Evolutionary conservation across 2,113 vertebrate species (phyloP), one percentile per base, ranked within the genome.

Genomic region (Fregata magnificens): DNA sequence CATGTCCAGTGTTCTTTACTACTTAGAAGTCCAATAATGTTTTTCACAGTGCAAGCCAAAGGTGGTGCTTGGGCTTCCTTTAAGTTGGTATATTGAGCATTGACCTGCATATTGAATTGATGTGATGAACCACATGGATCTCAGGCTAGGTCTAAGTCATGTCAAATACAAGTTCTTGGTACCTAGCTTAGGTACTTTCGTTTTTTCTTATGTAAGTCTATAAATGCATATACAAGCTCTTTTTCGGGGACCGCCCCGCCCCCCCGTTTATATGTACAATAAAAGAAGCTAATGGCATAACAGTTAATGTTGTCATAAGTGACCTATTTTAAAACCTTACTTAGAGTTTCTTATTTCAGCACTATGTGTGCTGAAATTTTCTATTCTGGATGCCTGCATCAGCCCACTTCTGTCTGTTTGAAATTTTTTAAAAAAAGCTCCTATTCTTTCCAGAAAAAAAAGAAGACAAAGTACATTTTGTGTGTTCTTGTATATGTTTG

Each of bases 321-420:
- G 66, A 92, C 86, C 52, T 90, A 50, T 92, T 96, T 96, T 59
- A 88, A 93, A 92, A 79, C 20, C 17, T 59, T 45, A 50, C 72
- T 80, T 78, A 70, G 16, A 69, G 34, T 62, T 73, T 85, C 53
- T 87, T 70, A 88, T 90, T 91, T 62, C 70, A 85, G 50, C 13
- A 40, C n/a, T 74, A 19, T 82, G 56, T 91, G 76, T 72, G 52
- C 88, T 83, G 62, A 72, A 76, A 69, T 59, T 82, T 90, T 88
- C 42, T 93, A 7, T 90, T 82, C 73, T 92, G 28, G 42, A 66
- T 95, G 65, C 19, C 55, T 82, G 28, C 47, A 63, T 79, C 61
- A 85, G 34, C 73, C 86, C 32, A 78, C 56, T 85, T 74, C 32
- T 69, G 9, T 72, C 52, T 88, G 47, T 58, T 13, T 40, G 52